Evolutionary conservation across 1,140 invertebrate species (phyloP).

Genomic region (Myzus persicae): DNA sequence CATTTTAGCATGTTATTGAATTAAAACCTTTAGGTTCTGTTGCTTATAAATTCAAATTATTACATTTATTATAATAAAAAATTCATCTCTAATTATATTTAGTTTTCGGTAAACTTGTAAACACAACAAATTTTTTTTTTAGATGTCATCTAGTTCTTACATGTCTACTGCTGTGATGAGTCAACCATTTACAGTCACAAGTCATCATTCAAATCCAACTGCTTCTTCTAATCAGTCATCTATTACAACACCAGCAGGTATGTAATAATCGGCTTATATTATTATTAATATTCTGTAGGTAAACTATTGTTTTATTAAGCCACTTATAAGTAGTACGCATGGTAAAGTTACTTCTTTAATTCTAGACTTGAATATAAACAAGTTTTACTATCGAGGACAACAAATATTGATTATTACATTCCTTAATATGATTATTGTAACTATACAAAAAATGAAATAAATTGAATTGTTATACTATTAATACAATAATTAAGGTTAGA

Average conservation of each 20-base stretch:
- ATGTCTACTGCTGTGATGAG: slow-evolving; percentile 43
- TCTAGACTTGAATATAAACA: background rate
- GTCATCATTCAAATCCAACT: slow-evolving; percentile 41
- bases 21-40: background rate
- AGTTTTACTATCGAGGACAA: background rate
- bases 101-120: background rate
- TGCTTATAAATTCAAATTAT: background rate
- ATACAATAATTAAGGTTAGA: background rate
- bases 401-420: background rate
- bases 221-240: slow-evolving; percentile 46
- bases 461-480: background rate
- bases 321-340: background rate
- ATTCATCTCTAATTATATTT: background rate
- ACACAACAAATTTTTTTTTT: background rate
- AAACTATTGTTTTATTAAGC: background rate
- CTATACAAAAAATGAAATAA: background rate
- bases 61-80: background rate
- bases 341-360: too few relatives aligned
- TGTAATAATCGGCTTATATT: background rate
- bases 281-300: background rate
- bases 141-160: slow-evolving; percentile 53
- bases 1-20: background rate
- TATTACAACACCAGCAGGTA: slow-evolving; percentile 42
- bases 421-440: background rate
- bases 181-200: slow-evolving; percentile 48